Conservation (phyloP, 1,140 invertebrate species). For the Listronotus oregonensis region DNA sequence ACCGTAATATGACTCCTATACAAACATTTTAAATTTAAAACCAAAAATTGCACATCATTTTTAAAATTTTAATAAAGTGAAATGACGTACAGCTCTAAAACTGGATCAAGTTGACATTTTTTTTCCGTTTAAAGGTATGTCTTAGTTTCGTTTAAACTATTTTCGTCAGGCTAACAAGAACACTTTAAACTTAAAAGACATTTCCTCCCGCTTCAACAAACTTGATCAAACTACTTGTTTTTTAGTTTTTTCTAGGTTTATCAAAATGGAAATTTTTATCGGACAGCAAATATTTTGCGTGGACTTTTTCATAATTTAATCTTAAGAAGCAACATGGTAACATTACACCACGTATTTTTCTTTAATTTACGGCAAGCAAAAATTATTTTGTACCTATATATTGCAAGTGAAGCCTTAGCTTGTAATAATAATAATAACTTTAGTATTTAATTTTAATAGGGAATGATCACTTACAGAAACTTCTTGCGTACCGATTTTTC, state of each 20-base stretch:
- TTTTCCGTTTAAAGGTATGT: too few relatives aligned
- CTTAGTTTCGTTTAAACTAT: too few relatives aligned
- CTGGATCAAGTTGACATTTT: too few relatives aligned
- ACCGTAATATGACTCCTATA: conserved; percentile 27
- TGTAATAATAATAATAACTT: background rate
- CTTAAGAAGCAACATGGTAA: conserved; percentile 2
- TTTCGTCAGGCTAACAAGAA: too few relatives aligned
- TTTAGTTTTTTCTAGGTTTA: background rate
- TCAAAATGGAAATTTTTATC: conserved; percentile 24
- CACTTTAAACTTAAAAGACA: too few relatives aligned
- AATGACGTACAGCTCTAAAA: too few relatives aligned
- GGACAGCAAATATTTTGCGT: conserved; percentile 24
- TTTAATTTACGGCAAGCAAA: conserved; percentile 19
- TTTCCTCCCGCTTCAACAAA: too few relatives aligned
- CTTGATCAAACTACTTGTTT: too few relatives aligned
- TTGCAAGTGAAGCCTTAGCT: conserved; percentile 13
- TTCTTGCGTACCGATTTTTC: background rate
- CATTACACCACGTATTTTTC: background rate
- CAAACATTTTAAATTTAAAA: conserved; percentile 25
- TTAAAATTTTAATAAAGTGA: background rate
- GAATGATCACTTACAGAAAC: background rate
- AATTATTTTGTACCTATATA: conserved; percentile 14
- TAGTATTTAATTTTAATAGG: background rate
- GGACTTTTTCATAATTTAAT: conserved; percentile 11
- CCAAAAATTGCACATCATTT: conserved; percentile 31